Evolutionary conservation across 2,113 vertebrate species (phyloP).

Genomic region (Blennius ocellaris): DNA sequence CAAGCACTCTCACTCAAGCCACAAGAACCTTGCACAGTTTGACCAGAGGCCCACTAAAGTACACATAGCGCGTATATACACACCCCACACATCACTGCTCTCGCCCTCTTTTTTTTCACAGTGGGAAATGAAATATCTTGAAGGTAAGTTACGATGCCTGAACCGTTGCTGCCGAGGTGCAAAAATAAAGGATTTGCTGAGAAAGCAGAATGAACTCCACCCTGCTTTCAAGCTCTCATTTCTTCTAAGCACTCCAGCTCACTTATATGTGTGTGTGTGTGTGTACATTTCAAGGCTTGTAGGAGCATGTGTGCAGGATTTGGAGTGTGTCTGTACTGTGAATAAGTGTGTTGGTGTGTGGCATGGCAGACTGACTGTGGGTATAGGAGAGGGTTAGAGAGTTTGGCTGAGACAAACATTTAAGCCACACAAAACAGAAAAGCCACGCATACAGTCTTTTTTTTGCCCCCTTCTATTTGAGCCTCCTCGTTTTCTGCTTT

Average conservation of each 20-base stretch:
- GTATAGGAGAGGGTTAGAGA: slow-evolving; percentile 43
- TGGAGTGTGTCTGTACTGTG: slow-evolving; percentile 29
- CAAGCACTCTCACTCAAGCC: slow-evolving; percentile 37
- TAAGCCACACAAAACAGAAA: slow-evolving; percentile 48
- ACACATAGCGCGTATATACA: slow-evolving; percentile 25
- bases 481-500: too few species aligned
- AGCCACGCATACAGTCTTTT: slow-evolving; percentile 63
- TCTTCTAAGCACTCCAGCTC: slow-evolving; percentile 32
- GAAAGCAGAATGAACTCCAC: slow-evolving; percentile 66
- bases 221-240: slow-evolving; percentile 64
- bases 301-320: slow-evolving; percentile 40
- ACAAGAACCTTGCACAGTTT: slow-evolving; percentile 46
- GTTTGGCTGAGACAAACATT: slow-evolving; percentile 59
- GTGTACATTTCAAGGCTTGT: slow-evolving; percentile 29
- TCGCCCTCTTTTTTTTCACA: slow-evolving; percentile 15
- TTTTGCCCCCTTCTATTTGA: not conserved
- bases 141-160: slow-evolving; percentile 54
- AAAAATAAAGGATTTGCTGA: slow-evolving; percentile 71
- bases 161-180: slow-evolving; percentile 51
- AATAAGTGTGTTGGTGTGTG: slow-evolving; percentile 44
- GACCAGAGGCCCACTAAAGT: slow-evolving; percentile 51
- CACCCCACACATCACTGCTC: not conserved
- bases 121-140: slow-evolving; percentile 46
- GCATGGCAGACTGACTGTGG: slow-evolving; percentile 66
- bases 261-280: slow-evolving; percentile 28